Base-by-base conservation (phyloP, 2,113 vertebrate species). In the Miniopterus natalensis region DNA sequence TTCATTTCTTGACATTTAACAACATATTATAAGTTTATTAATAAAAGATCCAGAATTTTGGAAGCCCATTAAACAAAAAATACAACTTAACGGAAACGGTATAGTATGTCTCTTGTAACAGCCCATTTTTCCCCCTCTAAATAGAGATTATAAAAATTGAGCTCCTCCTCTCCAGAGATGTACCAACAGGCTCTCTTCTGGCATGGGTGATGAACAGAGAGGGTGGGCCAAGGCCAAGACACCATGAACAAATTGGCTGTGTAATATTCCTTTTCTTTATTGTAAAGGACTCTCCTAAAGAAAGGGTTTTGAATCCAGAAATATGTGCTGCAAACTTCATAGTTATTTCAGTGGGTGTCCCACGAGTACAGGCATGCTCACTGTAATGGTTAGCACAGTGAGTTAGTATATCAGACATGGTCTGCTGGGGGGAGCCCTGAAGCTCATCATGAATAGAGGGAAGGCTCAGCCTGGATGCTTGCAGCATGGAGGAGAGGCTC, bases 31-130 rank as follows among this genome's bases (percentile, higher is more conserved):
- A 85, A 36, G 51, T 83, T 59, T 74, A 87, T 71, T 70, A 36
- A 55, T 36, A 84, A 59, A 88, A 70, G n/a, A 75, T 45, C 12
- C 42, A 80, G 66, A 88, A 5, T 27, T 85, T 90, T 79, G 51
- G 66, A 84, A 77, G 45, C 47, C 59, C 63, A 84, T 91, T 63
- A 81, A 88, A 85, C 90, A 80, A 75, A 93, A 92, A 14, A 14
- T 55, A 74, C 10, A 84, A 42, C 55, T 84, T 42, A 61, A 74
- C 47, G 78, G 21, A 68, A 94, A 96, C 63, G 15, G 8, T n/a
- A 40, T 21, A 84, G 27, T 68, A 25, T 53, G 18, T 84, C n/a
- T 84, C 57, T 94, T 68, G 3, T 8, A 55, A n/a, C 13, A 53
- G 31, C 29, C 18, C 23, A 2, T 21, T 63, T 20, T 0, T 8